Evolutionary conservation across 2,888 invertebrate genomes (phyloP).

Genomic region (Caenorhabditis sulstoni): DNA sequence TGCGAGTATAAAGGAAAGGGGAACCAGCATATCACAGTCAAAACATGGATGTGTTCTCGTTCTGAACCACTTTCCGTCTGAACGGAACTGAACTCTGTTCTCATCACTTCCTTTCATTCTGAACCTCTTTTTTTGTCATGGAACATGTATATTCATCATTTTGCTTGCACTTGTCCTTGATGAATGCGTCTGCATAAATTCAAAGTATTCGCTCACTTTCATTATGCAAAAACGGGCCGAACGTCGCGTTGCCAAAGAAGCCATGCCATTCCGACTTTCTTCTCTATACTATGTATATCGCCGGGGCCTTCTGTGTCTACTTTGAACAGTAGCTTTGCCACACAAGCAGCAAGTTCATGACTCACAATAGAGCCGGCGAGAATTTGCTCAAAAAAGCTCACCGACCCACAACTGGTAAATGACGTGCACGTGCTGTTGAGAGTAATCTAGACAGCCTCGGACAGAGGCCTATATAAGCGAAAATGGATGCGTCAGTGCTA

Average conservation of each 20-base stretch:
- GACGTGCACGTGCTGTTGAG: slow-evolving; percentile 30
- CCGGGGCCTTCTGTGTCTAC: too few species aligned
- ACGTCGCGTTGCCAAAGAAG: background rate
- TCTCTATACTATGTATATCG: too few species aligned
- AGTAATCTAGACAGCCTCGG: background rate
- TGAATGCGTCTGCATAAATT: slow-evolving; percentile 48
- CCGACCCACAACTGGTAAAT: slow-evolving; percentile 28
- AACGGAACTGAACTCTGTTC: background rate
- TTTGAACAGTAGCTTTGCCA: background rate
- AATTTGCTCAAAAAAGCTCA: slow-evolving; percentile 18
- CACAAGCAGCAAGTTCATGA: slow-evolving; percentile 18
- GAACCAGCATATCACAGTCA: background rate
- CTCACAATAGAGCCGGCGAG: slow-evolving; percentile 9
- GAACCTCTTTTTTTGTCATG: slow-evolving; percentile 8
- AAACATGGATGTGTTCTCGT: too few species aligned
- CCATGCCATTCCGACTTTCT: background rate
- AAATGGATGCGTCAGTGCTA: slow-evolving; percentile 25
- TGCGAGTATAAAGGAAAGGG: slow-evolving; percentile 10
- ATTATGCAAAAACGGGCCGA: slow-evolving; percentile 18
- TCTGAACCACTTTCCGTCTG: background rate
- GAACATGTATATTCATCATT: slow-evolving; percentile 22
- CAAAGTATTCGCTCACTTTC: slow-evolving; percentile 17
- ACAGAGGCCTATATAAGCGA: slow-evolving; percentile 36
- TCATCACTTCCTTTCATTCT: background rate
- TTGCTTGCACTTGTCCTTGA: slow-evolving; percentile 31